Percentiles rank a stretch among this genome's conserved stretches.
phyloP scores from a whole-genome alignment of 1,140 invertebrate species.

The Uloborus diversus region DNA sequence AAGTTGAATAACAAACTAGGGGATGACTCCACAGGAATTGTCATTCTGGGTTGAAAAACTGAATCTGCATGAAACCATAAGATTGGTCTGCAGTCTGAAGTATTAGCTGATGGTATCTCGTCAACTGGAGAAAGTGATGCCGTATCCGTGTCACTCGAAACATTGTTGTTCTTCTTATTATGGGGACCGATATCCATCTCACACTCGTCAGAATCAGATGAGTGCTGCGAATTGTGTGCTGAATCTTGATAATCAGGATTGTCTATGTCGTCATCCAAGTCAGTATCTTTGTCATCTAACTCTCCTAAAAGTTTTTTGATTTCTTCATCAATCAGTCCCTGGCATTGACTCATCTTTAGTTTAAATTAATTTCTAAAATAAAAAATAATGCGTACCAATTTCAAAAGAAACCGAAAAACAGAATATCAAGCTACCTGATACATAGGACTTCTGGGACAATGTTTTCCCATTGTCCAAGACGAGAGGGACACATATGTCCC shows the following conservation, averaged over 20 bases:
- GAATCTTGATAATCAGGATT: conserved; percentile 8
- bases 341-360: conserved; percentile 19
- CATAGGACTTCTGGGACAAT: conserved; percentile 27
- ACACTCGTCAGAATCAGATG: not conserved
- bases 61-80: conserved; percentile 24
- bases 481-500: too few species aligned
- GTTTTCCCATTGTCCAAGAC: too few species aligned
- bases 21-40: not conserved
- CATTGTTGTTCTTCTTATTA: conserved; percentile 19
- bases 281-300: conserved; percentile 9
- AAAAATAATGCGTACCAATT: conserved; percentile 19
- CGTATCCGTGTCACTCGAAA: conserved; percentile 23
- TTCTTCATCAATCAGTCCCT: conserved; percentile 9
- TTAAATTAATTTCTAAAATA: conserved; percentile 34
- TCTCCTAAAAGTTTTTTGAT: conserved; percentile 5
- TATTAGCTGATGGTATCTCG: conserved; percentile 4
- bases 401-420: conserved; percentile 25
- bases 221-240: not conserved
- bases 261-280: conserved; percentile 19
- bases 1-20: not conserved
- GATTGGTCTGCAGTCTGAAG: conserved; percentile 5
- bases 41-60: not conserved
- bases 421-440: not conserved
- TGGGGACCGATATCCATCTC: conserved; percentile 2
- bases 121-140: conserved; percentile 20